These are phyloP conservation scores for Mastomys natalensis DNA, from an alignment of 2,113 vertebrate species.

Conservation along the genomic window DNA sequence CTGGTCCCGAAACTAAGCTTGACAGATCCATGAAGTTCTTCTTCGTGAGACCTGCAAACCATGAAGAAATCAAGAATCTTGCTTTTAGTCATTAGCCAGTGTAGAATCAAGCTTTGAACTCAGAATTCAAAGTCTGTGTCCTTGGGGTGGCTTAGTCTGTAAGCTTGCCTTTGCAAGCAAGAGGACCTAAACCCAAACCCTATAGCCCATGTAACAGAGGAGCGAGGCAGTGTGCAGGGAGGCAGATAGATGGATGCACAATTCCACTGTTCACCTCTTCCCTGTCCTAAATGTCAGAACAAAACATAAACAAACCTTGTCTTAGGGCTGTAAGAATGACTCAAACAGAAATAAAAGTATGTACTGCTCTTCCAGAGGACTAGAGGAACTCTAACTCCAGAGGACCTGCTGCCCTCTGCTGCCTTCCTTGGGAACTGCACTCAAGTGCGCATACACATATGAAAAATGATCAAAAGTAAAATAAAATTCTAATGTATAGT, in stretches of 20 bases:
- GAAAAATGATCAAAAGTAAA: background rate
- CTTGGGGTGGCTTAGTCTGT: background rate
- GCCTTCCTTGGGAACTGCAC: background rate
- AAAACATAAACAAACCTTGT: background rate
- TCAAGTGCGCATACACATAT: background rate
- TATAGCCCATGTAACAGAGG: no score
- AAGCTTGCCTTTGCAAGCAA: background rate
- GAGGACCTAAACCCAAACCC: background rate
- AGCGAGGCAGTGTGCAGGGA: no score
- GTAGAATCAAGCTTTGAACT: background rate
- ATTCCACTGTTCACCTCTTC: background rate
- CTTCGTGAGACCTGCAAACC: background rate
- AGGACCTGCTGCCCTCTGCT: background rate
- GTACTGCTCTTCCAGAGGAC: background rate
- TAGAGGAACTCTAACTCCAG: background rate
- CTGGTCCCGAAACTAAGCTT: background rate
- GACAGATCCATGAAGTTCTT: background rate
- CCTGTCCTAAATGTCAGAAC: conserved; percentile 33
- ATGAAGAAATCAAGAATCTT: background rate
- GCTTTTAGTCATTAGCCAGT: background rate
- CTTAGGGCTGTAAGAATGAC: background rate
- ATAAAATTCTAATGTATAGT: background rate
- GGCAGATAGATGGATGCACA: background rate
- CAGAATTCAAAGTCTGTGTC: background rate
- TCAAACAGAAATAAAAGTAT: background rate